Base-by-base conservation (phyloP, 2,797 vertebrate genomes). In the Rhadinocentrus ornatus region DNA sequence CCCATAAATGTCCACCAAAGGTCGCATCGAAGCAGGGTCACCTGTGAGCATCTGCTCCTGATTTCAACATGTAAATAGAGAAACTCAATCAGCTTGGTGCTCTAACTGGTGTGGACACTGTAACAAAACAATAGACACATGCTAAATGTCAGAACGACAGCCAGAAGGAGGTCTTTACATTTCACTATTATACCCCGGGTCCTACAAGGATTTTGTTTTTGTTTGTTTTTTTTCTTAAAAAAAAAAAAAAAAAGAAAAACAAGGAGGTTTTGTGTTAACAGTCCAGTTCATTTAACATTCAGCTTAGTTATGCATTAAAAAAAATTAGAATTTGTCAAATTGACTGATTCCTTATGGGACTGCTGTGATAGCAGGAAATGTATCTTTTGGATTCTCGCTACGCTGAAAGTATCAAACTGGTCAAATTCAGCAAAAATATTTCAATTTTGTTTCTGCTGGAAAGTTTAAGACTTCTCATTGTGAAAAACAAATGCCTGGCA, bases 21-120 rank as follows among this genome's bases (percentile, higher is more conserved):
- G 54, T 63, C 62, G 71, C 69, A 71, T 48, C 57, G 55, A 54
- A 82, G n/a, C 71, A 67, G 86, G 83, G 86, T 82, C 77, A 86
- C 71, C 62, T 0, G 20, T 68, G 41, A 67, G 37, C 70, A 26
- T 59, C 26, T 8, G 62, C 78, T 82, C 66, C 75, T 66, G 61
- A 71, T 78, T 74, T 84, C 68, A 68, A 50, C 29, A n/a, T 81
- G 62, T 78, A 72, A 70, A 77, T 80, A 83, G 41, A 52, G 16
- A 52, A 74, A 58, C 66, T 10, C 24, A 76, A 67, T 63, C 54
- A 46, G 62, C 27, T 70, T 48, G 56, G 78, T 80, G 71, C 79
- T 84, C 62, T 71, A 52, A 69, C 24, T 60, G 34, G 61, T 71
- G 68, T 72, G 66, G 69, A 78, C 62, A 66, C 66, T 59, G 34